These are phyloP conservation scores for Machimus rusticus DNA, from an alignment of 2,888 invertebrate species.

Conservation along the genomic window DNA sequence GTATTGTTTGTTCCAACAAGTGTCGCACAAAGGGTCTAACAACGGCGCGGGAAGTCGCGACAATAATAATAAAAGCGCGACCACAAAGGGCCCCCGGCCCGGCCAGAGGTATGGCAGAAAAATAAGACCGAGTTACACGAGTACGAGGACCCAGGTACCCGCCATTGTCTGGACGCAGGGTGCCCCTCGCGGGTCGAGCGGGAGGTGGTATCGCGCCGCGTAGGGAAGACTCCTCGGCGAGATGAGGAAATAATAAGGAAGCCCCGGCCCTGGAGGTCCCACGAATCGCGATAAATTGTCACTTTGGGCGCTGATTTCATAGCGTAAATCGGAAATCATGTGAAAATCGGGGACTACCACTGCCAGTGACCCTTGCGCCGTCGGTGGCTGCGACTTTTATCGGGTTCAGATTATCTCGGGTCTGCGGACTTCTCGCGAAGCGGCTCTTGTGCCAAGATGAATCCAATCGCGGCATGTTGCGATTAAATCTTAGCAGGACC, in stretches of 20 bases:
- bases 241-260: constrained; percentile 31
- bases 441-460: not conserved
- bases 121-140: not conserved
- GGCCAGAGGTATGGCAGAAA: not conserved
- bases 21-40: constrained; percentile 44
- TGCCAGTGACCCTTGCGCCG: not conserved
- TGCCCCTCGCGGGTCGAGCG: not conserved
- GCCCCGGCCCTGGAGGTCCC: not conserved
- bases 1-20: constrained; percentile 48
- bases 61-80: constrained; percentile 2
- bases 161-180: constrained; percentile 9
- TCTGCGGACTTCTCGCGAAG: not conserved
- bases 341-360: constrained; percentile 20
- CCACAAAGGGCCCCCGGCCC: not conserved
- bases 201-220: not conserved
- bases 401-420: not conserved
- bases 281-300: constrained; percentile 35
- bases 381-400: not conserved
- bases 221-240: not conserved
- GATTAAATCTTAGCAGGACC: not conserved
- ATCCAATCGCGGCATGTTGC: not conserved
- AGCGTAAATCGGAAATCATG: constrained; percentile 30
- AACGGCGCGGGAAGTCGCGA: constrained; percentile 18
- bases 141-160: not conserved
- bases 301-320: constrained; percentile 14